Base-by-base conservation (phyloP, 2,888 invertebrate species). In the Dusona sp. region DNA sequence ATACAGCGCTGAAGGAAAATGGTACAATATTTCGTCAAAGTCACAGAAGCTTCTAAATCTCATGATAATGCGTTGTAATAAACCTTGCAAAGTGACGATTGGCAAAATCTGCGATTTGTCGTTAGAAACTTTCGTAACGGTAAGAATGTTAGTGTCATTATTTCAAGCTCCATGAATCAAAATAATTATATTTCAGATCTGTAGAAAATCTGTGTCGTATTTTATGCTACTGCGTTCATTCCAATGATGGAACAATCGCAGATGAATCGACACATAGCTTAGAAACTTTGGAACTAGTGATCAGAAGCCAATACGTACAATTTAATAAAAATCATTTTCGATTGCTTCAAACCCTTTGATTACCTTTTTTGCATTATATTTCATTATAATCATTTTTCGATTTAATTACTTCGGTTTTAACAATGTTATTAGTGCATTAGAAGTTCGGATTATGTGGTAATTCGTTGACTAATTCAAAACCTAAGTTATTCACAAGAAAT, bases 151-250 rank as follows among this genome's bases (percentile, higher is more conserved):
- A 25, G 11, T 25, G 13, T 3, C 29, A 29, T 16, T 7, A 29
- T 61, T 61, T 29, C 16, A 29, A 29, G 25, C 7, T 70, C 16
- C 38, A 16, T 45, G 3, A 25, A 45, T 48, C 9, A 11, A 3
- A 19, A 45, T 7, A 8, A 29, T 45, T 19, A 42, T 29, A 72
- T 79, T 45, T 16, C 25, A 82, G 82, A 61, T 82, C 13, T n/a
- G 75, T 19, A 75, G 61, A 25, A 77, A 68, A 57, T 77, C 82
- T 13, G 61, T 61, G 70, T 82, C 82, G 22, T 82, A 82, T 61
- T 82, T 82, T n/a, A 82, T 75, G n/a, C 11, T 81, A 22, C 57
- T 81, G 22, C 74, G 75, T 16, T 77, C 82, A 7, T 74, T 77
- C 61, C 70, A 70, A 16, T 42, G 25, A 70, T 38, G 25, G 25